Evolutionary conservation across 2,113 vertebrate genomes (phyloP).

Genomic region (Turnix velox): DNA sequence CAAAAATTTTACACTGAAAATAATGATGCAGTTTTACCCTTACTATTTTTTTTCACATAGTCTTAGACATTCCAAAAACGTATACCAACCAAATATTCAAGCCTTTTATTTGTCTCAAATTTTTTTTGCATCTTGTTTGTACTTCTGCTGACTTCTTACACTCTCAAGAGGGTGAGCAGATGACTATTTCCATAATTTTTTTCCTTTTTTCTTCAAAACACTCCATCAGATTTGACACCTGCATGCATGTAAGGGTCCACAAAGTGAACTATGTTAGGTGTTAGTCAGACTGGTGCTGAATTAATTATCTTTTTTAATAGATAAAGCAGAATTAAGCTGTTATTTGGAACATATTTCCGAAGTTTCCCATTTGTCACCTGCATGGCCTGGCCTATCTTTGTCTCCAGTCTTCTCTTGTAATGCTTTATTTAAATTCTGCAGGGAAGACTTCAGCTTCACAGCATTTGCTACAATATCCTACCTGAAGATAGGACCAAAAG

Average conservation of each 20-base stretch:
- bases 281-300: neutral
- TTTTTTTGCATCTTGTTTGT: neutral
- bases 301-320: neutral
- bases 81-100: neutral
- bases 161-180: neutral
- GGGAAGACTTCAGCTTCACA: constrained; percentile 97
- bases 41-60: neutral
- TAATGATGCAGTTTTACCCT: too few relatives aligned
- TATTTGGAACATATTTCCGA: neutral
- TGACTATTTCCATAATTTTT: neutral
- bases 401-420: neutral
- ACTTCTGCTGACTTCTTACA: neutral
- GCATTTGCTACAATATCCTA: constrained; percentile 93
- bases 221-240: neutral
- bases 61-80: neutral
- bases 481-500: constrained; percentile 86
- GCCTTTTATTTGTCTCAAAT: neutral
- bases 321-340: neutral
- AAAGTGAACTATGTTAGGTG: neutral
- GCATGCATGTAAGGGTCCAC: neutral
- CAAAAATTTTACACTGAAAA: too few relatives aligned
- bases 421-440: constrained; percentile 55
- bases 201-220: neutral
- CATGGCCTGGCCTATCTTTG: neutral
- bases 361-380: neutral